A percentile compares a stretch with the other conserved stretches of the same genome.
Conservation (phyloP, 2,113 vertebrate species). For the Pluvianellus socialis region DNA sequence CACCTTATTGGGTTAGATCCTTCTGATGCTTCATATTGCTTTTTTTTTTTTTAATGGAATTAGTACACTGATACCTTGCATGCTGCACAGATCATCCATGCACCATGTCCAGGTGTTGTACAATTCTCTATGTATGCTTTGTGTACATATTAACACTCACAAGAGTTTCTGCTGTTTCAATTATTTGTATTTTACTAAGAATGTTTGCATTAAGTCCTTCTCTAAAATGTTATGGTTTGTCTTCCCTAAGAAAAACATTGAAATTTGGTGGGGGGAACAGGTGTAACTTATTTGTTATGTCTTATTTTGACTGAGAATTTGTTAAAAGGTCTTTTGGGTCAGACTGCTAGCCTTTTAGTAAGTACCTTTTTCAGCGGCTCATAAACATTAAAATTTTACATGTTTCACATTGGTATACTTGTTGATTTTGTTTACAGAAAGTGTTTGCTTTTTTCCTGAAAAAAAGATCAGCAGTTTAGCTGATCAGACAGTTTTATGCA, state of each 20-base stretch:
- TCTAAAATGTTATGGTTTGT: background rate
- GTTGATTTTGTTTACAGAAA: slow-evolving; percentile 8
- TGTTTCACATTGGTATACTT: background rate
- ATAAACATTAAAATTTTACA: background rate
- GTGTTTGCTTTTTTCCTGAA: background rate
- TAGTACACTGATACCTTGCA: background rate
- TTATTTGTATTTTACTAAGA: background rate
- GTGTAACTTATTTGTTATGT: background rate
- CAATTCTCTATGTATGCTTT: background rate
- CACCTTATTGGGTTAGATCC: background rate
- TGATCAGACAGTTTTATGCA: background rate
- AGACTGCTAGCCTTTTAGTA: background rate
- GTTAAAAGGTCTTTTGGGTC: background rate
- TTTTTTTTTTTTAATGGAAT: background rate
- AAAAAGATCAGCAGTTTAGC: background rate
- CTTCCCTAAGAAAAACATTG: background rate
- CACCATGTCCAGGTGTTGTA: background rate
- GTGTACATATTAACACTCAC: background rate
- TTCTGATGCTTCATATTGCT: background rate
- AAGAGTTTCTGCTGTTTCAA: background rate
- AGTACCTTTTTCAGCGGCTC: background rate
- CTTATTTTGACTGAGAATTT: background rate
- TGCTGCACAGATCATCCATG: background rate
- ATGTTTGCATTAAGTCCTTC: background rate
- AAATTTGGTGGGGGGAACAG: background rate